A percentile compares a stretch with the other conserved stretches of the same genome.
These are phyloP conservation scores for Nemopilema nomurai DNA, from an alignment of 30 jellyfish, hydroid and myxozoan genomes.

Conservation along the genomic window DNA sequence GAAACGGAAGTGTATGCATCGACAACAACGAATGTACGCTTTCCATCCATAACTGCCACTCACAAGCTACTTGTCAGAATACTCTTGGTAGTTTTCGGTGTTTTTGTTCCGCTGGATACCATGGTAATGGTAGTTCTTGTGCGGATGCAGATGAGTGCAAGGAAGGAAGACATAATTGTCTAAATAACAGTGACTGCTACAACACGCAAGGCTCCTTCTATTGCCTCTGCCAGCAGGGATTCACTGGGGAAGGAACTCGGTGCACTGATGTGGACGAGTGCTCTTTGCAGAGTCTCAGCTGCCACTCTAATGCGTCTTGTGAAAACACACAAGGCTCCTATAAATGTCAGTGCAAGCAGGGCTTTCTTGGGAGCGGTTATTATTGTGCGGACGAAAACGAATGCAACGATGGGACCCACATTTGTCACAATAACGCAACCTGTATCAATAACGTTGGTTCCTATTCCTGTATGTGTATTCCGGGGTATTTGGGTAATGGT, in stretches of 20 bases:
- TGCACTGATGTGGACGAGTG: slow-evolving; percentile 72
- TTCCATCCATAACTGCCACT: slow-evolving; percentile 37
- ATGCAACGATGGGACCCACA: slow-evolving; percentile 6
- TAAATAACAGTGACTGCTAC: slow-evolving; percentile 9
- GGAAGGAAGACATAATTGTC: slow-evolving; percentile 41
- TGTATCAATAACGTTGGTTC: slow-evolving; percentile 31
- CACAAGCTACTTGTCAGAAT: slow-evolving; percentile 49
- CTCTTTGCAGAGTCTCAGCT: background rate
- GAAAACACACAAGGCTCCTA: slow-evolving; percentile 52
- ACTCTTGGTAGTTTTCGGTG: slow-evolving; percentile 37
- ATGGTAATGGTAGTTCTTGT: slow-evolving; percentile 67
- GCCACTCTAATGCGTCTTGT: slow-evolving; percentile 45
- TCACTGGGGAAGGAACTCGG: slow-evolving; percentile 53
- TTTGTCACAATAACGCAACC: slow-evolving; percentile 21
- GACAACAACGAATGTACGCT: slow-evolving; percentile 53
- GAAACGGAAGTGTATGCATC: slow-evolving; percentile 32
- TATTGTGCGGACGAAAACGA: slow-evolving; percentile 43
- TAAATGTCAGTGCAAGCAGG: slow-evolving; percentile 45
- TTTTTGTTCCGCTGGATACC: slow-evolving; percentile 49
- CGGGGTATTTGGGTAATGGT: slow-evolving; percentile 59
- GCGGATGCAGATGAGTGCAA: slow-evolving; percentile 65
- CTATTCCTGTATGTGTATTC: slow-evolving; percentile 7
- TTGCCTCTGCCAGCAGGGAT: slow-evolving; percentile 59
- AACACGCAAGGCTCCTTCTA: slow-evolving; percentile 53
- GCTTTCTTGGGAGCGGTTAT: slow-evolving; percentile 59